phyloP scores from a whole-genome alignment of 2,797 vertebrate species.

The Phrynocephalus vlangalii region DNA sequence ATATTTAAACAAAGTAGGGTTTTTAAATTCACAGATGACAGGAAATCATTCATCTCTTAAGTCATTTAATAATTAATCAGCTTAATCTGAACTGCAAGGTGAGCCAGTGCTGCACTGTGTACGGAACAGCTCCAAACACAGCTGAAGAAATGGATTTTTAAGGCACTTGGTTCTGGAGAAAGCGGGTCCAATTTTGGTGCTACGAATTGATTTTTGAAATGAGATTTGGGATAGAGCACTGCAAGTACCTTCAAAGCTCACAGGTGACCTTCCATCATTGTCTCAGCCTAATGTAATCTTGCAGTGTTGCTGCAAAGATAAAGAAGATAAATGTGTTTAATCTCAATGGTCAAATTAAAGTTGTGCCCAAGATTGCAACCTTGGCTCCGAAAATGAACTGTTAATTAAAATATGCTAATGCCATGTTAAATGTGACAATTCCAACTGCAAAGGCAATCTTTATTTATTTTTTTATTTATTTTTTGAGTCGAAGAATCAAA shows the following conservation, averaged over 20 bases:
- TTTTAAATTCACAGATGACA: not conserved
- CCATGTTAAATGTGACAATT: not conserved
- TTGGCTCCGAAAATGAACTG: not conserved
- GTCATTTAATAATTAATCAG: not conserved
- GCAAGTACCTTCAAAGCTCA: not conserved
- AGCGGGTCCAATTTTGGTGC: not conserved
- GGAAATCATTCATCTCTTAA: not conserved
- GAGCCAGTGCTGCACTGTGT: not conserved
- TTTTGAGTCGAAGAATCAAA: not conserved
- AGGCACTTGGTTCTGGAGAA: not conserved
- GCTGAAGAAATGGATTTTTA: not conserved
- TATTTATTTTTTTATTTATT: not conserved
- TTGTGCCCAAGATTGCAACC: not conserved
- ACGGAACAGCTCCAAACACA: not conserved
- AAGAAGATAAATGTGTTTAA: not conserved
- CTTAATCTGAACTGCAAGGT: not conserved
- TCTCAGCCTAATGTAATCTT: not conserved
- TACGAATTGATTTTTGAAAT: constrained; percentile 4
- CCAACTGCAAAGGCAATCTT: not conserved
- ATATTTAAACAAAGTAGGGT: not conserved
- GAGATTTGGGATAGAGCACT: not conserved
- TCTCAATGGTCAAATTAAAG: not conserved
- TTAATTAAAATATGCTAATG: constrained; percentile 1
- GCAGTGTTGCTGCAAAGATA: not conserved
- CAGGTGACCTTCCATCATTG: not conserved